A percentile compares a stretch with the other conserved stretches of the same genome.
phyloP scores from a whole-genome alignment of 2,797 vertebrate genomes.

The Euphonia xanthogaster region DNA sequence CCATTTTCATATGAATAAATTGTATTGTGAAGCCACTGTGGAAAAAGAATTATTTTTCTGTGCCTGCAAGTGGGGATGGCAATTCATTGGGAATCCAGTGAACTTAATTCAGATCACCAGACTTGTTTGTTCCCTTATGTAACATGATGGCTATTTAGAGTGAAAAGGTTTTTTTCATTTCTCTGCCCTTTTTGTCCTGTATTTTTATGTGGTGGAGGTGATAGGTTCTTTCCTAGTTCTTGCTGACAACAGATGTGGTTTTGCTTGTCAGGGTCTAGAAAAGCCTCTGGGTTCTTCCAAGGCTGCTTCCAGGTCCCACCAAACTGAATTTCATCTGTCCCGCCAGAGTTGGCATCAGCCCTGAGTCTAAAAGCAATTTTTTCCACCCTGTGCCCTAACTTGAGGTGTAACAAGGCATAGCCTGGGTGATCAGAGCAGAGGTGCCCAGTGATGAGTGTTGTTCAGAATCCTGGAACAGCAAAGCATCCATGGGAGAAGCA shows the following conservation, averaged over 20 bases:
- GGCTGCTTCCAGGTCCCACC: background rate
- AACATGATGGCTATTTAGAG: background rate
- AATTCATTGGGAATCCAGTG: background rate
- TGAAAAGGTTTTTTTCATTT: background rate
- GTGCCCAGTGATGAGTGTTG: background rate
- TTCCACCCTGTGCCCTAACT: background rate
- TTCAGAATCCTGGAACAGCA: background rate
- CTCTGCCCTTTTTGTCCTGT: background rate
- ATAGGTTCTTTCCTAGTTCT: background rate
- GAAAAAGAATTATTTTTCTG: background rate
- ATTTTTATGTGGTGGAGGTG: background rate
- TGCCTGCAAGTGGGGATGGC: background rate
- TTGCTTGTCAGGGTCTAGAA: background rate
- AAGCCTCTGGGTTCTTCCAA: background rate
- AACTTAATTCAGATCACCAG: background rate
- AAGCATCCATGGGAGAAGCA: fast-evolving
- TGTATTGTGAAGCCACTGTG: background rate
- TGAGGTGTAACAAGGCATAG: background rate
- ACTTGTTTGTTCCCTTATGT: background rate
- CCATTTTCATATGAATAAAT: background rate
- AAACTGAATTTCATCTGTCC: background rate
- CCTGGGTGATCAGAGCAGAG: background rate
- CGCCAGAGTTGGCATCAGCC: background rate
- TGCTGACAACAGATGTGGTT: background rate
- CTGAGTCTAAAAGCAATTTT: background rate